phyloP scores from a whole-genome alignment of 2,113 vertebrate species.

The human (Homo sapiens) region DNA sequence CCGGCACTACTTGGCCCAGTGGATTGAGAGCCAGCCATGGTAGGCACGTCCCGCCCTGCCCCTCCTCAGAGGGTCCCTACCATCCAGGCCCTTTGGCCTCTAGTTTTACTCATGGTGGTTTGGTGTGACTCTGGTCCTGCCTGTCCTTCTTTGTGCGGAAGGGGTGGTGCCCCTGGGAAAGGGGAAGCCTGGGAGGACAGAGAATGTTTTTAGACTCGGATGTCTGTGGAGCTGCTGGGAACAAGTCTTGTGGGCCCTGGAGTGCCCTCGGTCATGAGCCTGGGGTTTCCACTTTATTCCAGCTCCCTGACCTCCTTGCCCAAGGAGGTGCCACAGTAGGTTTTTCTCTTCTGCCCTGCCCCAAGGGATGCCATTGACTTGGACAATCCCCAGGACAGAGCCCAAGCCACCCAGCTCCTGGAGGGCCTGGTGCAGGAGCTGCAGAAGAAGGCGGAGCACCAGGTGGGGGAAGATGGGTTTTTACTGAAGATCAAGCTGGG shows the following conservation, averaged over 20 bases:
- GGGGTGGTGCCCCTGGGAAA: conserved; percentile 58
- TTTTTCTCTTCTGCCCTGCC: background rate
- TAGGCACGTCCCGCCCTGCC: conserved; percentile 74
- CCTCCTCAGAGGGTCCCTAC: background rate
- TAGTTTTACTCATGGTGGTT: background rate
- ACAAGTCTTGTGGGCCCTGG: background rate
- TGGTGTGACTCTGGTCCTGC: conserved; percentile 22
- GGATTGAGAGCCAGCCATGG: conserved; percentile 97
- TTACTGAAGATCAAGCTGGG: conserved; percentile 98
- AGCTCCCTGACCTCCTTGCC: background rate
- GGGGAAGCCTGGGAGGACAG: conserved; percentile 37
- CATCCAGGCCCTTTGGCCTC: background rate
- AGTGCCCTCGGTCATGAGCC: background rate
- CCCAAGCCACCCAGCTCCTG: conserved; percentile 92
- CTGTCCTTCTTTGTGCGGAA: background rate
- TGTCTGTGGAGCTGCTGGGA: background rate
- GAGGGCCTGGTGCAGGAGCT: conserved; percentile 96
- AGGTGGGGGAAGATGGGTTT: conserved; percentile 96
- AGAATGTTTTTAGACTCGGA: background rate
- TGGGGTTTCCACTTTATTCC: background rate
- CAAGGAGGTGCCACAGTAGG: background rate
- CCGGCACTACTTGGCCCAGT: conserved; percentile 97
- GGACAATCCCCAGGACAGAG: conserved; percentile 95
- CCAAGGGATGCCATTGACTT: conserved; percentile 94
- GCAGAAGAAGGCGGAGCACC: conserved; percentile 98